Conservation (phyloP, 1,140 invertebrate species). For the Eriocheir sinensis region DNA sequence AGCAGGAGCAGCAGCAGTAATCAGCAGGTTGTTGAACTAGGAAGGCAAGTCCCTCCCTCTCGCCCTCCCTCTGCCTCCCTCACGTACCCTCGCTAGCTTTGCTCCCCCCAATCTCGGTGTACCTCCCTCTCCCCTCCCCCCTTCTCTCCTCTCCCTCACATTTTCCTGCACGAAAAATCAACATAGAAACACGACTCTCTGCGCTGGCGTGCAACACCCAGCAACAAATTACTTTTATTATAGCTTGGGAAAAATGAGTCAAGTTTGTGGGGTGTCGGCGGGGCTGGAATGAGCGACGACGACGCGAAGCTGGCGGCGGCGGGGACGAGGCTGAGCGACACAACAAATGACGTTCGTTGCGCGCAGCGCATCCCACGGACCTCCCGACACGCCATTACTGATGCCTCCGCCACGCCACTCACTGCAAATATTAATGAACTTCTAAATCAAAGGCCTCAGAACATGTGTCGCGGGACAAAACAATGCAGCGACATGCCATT, state of each 20-base stretch:
- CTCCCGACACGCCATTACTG: constrained; percentile 30
- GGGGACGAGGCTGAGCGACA: neutral
- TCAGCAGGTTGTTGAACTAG: constrained; percentile 60
- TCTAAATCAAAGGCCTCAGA: constrained; percentile 47
- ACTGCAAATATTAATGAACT: constrained; percentile 62
- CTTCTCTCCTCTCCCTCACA: no score
- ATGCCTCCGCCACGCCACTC: neutral
- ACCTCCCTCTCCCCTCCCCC: constrained; percentile 5
- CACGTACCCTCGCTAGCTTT: neutral
- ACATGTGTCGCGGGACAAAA: constrained; percentile 63
- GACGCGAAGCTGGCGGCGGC: neutral
- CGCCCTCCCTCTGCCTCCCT: neutral
- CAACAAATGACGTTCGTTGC: neutral
- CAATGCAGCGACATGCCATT: constrained; percentile 63
- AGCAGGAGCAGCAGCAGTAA: constrained; percentile 46
- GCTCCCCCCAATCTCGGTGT: neutral
- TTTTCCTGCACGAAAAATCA: constrained; percentile 48
- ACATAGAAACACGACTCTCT: constrained; percentile 47
- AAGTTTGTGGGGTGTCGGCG: constrained; percentile 44
- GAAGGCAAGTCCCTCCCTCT: constrained; percentile 26
- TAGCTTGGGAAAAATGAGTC: constrained; percentile 59
- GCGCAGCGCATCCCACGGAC: neutral
- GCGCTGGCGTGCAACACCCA: constrained; percentile 13
- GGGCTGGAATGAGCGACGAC: constrained; percentile 30
- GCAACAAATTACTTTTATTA: constrained; percentile 37